Evolutionary conservation across 2,888 invertebrate genomes (phyloP).

Genomic region (Iselma pallidipennis): DNA sequence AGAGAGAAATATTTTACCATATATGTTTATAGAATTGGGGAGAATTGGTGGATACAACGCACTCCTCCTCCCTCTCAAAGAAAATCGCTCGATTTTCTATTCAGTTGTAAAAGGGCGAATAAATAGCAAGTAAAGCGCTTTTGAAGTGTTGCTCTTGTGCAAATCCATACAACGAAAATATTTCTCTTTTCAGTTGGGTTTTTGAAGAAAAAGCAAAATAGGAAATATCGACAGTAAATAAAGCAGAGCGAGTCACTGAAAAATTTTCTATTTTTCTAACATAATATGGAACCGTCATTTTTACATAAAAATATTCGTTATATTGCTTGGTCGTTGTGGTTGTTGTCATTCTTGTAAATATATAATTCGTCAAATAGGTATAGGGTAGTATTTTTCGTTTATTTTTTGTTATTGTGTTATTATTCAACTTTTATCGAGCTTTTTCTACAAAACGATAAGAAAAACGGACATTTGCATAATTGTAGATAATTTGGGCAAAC

Average conservation of each 20-base stretch:
- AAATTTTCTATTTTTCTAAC: background rate
- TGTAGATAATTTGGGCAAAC: conserved; percentile 15
- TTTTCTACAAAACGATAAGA: conserved; percentile 9
- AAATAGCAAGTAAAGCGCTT: conserved; percentile 21
- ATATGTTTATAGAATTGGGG: background rate
- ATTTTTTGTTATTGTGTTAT: too few species aligned
- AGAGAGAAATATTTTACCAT: background rate
- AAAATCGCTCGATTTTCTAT: conserved; percentile 21
- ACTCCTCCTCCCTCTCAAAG: conserved; percentile 10
- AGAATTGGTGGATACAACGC: background rate
- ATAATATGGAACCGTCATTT: conserved; percentile 4
- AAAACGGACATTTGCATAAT: conserved; percentile 19
- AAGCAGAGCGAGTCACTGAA: background rate
- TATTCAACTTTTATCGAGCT: conserved; percentile 6
- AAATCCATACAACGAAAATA: conserved; percentile 24
- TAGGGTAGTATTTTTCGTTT: too few species aligned
- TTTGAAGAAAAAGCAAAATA: conserved; percentile 8
- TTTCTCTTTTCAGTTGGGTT: conserved; percentile 13
- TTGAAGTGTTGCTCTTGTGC: conserved; percentile 20
- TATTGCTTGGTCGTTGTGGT: too few species aligned
- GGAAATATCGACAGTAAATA: conserved; percentile 14
- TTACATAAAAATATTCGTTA: background rate
- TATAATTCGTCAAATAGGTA: too few species aligned
- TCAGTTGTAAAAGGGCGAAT: conserved; percentile 20
- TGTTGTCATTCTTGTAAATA: too few species aligned